phyloP scores from a whole-genome alignment of 2,888 invertebrate genomes.

The Melolontha melolontha region DNA sequence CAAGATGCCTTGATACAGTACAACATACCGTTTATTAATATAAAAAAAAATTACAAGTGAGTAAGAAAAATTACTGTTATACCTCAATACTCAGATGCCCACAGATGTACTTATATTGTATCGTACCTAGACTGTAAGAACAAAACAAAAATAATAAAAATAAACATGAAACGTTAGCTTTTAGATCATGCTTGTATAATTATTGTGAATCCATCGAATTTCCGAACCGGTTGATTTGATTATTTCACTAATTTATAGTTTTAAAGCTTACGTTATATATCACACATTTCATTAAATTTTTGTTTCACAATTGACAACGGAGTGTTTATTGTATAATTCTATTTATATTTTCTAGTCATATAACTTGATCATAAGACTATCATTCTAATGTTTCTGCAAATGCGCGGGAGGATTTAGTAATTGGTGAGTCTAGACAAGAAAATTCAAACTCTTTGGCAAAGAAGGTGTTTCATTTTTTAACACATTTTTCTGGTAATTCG shows the following conservation, averaged over 20 bases:
- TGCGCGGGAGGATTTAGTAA: too few relatives aligned
- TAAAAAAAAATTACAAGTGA: conserved; percentile 57
- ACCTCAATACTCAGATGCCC: conserved; percentile 66
- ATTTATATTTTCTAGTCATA: conserved; percentile 30
- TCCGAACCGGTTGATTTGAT: conserved; percentile 17
- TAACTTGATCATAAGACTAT: conserved; percentile 12
- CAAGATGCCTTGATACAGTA: conserved; percentile 68
- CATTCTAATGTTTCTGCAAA: background rate
- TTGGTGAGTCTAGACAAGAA: too few relatives aligned
- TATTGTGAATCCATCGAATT: conserved; percentile 27
- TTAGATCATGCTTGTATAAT: conserved; percentile 51
- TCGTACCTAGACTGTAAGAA: conserved; percentile 61
- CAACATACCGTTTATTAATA: conserved; percentile 63
- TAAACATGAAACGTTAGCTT: conserved; percentile 58
- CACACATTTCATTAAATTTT: background rate
- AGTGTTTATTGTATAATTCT: background rate
- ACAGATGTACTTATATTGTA: conserved; percentile 68
- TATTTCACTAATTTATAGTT: conserved; percentile 12
- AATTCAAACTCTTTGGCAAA: too few relatives aligned
- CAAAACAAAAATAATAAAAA: conserved; percentile 55
- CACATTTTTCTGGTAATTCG: too few relatives aligned
- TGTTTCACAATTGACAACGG: too few relatives aligned
- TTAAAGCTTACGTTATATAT: conserved; percentile 1
- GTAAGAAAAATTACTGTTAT: conserved; percentile 59
- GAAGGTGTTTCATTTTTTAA: too few relatives aligned